Percentiles rank a stretch among this genome's conserved stretches.
Evolutionary conservation across 2,797 vertebrate genomes (phyloP).

Genomic region (Phalanger gymnotis): DNA sequence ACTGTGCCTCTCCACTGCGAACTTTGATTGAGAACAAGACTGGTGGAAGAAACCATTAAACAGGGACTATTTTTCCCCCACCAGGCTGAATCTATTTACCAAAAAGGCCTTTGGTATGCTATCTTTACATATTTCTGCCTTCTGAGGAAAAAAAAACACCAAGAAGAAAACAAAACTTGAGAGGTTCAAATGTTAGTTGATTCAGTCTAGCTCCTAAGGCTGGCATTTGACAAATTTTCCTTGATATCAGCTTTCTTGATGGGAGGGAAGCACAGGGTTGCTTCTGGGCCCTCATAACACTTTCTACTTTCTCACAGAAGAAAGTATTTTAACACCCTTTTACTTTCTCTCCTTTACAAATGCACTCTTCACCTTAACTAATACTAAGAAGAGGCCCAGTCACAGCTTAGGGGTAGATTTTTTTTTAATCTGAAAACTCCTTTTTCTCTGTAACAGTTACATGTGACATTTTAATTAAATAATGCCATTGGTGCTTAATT

Average conservation of each 20-base stretch:
- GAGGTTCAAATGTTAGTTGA: slow-evolving; percentile 1
- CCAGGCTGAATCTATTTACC: neutral
- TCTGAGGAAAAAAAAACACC: slow-evolving; percentile 17
- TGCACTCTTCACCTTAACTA: slow-evolving; percentile 46
- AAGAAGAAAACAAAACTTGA: neutral
- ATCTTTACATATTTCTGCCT: slow-evolving; percentile 37
- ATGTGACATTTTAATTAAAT: slow-evolving; percentile 82
- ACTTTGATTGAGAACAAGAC: neutral
- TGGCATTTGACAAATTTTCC: slow-evolving; percentile 47
- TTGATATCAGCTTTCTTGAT: slow-evolving; percentile 32
- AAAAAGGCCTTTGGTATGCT: slow-evolving; percentile 5
- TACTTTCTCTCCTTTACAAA: slow-evolving; percentile 49
- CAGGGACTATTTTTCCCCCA: neutral
- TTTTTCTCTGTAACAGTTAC: slow-evolving; percentile 74
- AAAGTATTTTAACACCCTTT: slow-evolving; percentile 53
- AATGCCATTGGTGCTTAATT: slow-evolving; percentile 81
- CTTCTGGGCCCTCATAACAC: neutral
- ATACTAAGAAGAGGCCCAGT: slow-evolving; percentile 63
- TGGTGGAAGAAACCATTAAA: neutral
- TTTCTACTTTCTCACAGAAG: slow-evolving; percentile 42
- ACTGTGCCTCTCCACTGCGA: neutral
- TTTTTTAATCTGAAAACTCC: slow-evolving; percentile 64
- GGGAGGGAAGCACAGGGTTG: neutral
- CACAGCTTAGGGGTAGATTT: slow-evolving; percentile 71
- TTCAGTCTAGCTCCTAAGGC: slow-evolving; percentile 18